Evolutionary conservation across 2,888 invertebrate genomes (phyloP).

Genomic region (Apotomis betuletana): DNA sequence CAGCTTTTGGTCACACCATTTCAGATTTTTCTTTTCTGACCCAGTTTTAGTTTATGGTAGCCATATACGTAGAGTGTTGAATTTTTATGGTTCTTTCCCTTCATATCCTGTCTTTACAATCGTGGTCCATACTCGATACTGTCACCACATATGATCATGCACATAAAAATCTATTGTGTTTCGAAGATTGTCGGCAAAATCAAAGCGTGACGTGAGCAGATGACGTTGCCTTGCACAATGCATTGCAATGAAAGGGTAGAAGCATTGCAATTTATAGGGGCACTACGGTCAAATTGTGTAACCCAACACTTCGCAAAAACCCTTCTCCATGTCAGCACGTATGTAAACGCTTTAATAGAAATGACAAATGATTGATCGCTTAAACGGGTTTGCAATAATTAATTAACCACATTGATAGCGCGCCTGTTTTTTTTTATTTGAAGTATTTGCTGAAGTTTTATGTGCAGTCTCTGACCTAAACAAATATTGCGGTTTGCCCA

Average conservation of each 20-base stretch:
- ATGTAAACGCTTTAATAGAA: conserved; percentile 55
- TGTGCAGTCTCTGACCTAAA: conserved; percentile 57
- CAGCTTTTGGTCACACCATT: too few species aligned
- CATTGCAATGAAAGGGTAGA: conserved; percentile 74
- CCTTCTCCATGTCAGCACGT: conserved; percentile 68
- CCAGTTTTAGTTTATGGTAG: too few species aligned
- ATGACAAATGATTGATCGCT: conserved; percentile 45
- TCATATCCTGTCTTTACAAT: too few species aligned
- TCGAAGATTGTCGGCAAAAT: conserved; percentile 64
- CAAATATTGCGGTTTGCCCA: conserved; percentile 77
- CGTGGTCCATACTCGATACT: not conserved
- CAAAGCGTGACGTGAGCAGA: conserved; percentile 73
- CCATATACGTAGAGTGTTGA: too few species aligned
- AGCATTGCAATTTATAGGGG: conserved; percentile 81
- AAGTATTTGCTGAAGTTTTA: conserved; percentile 5
- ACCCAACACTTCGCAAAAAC: conserved; percentile 70
- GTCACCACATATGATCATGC: not conserved
- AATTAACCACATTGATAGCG: conserved; percentile 27
- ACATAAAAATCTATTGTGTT: not conserved
- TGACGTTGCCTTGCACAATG: conserved; percentile 80
- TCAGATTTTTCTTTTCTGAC: too few species aligned
- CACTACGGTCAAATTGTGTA: conserved; percentile 73
- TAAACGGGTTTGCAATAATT: conserved; percentile 17
- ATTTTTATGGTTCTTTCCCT: too few species aligned
- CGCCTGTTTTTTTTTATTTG: not conserved